Evolutionary conservation across 2,113 vertebrate genomes (phyloP), one percentile per base, ranked within the genome.

Genomic region (Geococcyx californianus): DNA sequence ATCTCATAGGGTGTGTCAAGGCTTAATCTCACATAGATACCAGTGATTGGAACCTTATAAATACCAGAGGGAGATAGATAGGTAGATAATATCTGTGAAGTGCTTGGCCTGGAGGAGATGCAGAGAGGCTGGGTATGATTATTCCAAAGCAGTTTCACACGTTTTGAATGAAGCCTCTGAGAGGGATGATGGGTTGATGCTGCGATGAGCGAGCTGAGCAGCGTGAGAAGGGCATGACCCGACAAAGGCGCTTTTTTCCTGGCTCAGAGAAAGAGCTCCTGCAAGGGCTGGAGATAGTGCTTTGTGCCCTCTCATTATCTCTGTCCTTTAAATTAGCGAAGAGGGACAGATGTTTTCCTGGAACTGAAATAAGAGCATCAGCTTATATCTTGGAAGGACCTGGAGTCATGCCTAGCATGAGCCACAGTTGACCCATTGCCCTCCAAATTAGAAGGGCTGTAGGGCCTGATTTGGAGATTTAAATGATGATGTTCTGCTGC

Each of bases 21-120:
- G 78, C 79, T 86, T 95, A 95, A 96, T 94, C 94, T 93, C 83
- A 92, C 93, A 40, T 34, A 96, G 94, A 96, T 95, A 92, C 92
- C 93, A 90, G 92, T 0, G 92, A 95, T 69, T 96, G 93, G 58
- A 56, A 95, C 80, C 83, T 94, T 95, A 92, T 90, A 95, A 87
- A 96, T 95, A 95, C 76, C 90, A 91, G 92, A 95, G 76, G 44
- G 87, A 95, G 94, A 93, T 82, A 40, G 77, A 93, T 82, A 40
- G 77, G 77, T 24, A 96, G 95, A 96, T 94, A 96, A 82, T 81
- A 69, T 86, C 90, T 95, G 90, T 95, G 94, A 96, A 96, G 86
- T 87, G 89, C 84, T 90, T 64, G 94, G 92, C 94, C 95, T 75
- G 80, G 77, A 95, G 95, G 92, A 93, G 95, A 82, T 69, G 80